Percentiles rank a stretch among this genome's conserved stretches.
These are phyloP conservation scores for Armadillidium nasatum DNA, from an alignment of 1,140 invertebrate genomes.

Conservation along the genomic window DNA sequence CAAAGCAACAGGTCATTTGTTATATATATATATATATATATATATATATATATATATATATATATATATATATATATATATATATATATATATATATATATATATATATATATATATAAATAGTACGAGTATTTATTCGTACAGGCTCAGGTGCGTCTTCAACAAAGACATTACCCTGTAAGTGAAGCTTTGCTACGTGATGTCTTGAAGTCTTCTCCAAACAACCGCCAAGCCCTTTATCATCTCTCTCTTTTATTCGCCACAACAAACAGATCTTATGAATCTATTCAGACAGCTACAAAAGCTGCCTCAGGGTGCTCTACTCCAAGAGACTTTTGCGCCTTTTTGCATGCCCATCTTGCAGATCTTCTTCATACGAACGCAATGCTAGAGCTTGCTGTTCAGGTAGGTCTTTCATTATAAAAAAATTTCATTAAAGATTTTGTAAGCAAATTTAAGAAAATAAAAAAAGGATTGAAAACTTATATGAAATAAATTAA, in stretches of 20 bases:
- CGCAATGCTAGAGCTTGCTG: constrained; percentile 26
- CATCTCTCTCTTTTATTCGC: constrained; percentile 31
- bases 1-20: too few relatives aligned
- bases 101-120: not conserved
- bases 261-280: constrained; percentile 31
- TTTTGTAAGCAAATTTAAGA: too few relatives aligned
- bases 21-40: too few relatives aligned
- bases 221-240: constrained; percentile 27
- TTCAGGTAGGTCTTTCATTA: constrained; percentile 16
- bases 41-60: too few relatives aligned
- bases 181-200: constrained; percentile 25
- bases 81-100: constrained; percentile 2
- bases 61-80: not conserved
- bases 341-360: constrained; percentile 27
- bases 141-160: constrained; percentile 31
- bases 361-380: constrained; percentile 30
- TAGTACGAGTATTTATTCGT: not conserved
- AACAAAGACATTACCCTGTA: constrained; percentile 27
- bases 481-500: too few relatives aligned
- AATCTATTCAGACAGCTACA: constrained; percentile 24
- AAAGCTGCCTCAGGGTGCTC: constrained; percentile 18
- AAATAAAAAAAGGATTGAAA: too few relatives aligned
- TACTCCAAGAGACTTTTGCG: constrained; percentile 24
- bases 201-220: constrained; percentile 27
- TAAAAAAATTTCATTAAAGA: too few relatives aligned